A percentile compares a stretch with the other conserved stretches of the same genome.
These are phyloP conservation scores for Lomographa bimaculata DNA, from an alignment of 2,888 invertebrate species.

Conservation along the genomic window DNA sequence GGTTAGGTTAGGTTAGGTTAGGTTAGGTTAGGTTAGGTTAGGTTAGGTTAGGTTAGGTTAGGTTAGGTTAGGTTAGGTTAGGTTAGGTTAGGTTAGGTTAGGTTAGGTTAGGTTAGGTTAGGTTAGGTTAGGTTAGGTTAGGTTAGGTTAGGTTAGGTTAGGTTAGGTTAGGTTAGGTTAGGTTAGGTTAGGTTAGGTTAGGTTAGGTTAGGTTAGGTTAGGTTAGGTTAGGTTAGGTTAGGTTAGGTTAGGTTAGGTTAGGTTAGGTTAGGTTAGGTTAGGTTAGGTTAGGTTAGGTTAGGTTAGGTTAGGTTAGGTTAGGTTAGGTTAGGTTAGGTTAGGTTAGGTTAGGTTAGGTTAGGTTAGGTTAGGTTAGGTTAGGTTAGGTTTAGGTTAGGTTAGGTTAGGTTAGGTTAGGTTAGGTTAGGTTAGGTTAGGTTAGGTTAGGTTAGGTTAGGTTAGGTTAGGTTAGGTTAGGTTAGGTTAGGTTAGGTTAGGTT, in stretches of 20 bases:
- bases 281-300: constrained; percentile 26
- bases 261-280: constrained; percentile 24
- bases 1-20: constrained; percentile 32
- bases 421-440: constrained; percentile 27
- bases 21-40: constrained; percentile 32
- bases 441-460: constrained; percentile 27
- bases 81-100: constrained; percentile 34
- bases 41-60: constrained; percentile 34
- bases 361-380: constrained; percentile 26
- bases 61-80: constrained; percentile 35
- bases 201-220: constrained; percentile 25
- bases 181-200: constrained; percentile 29
- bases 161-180: constrained; percentile 28
- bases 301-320: constrained; percentile 27
- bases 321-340: constrained; percentile 27
- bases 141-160: constrained; percentile 34
- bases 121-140: constrained; percentile 36
- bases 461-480: constrained; percentile 26
- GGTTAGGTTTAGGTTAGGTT: constrained; percentile 25
- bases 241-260: constrained; percentile 24
- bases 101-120: constrained; percentile 35
- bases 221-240: constrained; percentile 24
- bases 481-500: constrained; percentile 28
- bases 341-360: constrained; percentile 24
- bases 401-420: constrained; percentile 25